Evolutionary conservation across 1,140 invertebrate genomes (phyloP).

Genomic region (Zaprionus camerounensis): DNA sequence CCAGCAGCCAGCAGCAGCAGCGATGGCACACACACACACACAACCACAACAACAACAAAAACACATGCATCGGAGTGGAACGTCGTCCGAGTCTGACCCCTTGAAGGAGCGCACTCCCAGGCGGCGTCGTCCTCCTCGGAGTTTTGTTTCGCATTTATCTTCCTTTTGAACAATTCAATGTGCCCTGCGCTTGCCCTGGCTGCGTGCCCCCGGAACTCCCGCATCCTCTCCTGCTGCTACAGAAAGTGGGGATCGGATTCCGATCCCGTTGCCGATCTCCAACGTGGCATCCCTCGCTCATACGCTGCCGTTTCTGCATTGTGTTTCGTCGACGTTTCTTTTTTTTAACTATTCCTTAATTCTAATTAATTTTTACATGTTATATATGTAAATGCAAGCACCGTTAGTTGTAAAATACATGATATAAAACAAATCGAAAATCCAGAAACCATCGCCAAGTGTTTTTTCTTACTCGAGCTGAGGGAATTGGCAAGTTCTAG

Average conservation of each 20-base stretch:
- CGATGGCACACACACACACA: conserved; percentile 2
- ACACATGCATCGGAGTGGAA: conserved; percentile 17
- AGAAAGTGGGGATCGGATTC: neutral
- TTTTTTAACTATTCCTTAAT: conserved; percentile 80
- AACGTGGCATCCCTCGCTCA: neutral
- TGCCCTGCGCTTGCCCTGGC: neutral
- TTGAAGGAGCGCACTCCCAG: neutral
- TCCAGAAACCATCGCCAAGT: conserved; percentile 17
- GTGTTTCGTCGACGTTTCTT: conserved; percentile 52
- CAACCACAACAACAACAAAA: conserved; percentile 13
- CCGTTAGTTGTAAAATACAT: conserved; percentile 73
- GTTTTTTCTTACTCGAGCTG: neutral
- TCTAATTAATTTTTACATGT: conserved; percentile 83
- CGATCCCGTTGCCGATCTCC: neutral
- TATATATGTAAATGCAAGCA: conserved; percentile 83
- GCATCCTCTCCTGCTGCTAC: neutral
- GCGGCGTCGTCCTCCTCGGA: neutral
- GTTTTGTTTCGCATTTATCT: conserved; percentile 70
- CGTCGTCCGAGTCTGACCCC: neutral
- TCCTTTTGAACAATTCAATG: conserved; percentile 30
- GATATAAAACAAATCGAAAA: conserved; percentile 47
- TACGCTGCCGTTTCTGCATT: conserved; percentile 38
- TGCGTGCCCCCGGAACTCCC: conserved; percentile 27
- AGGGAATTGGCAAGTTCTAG: too few species aligned
- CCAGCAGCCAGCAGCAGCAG: neutral